phyloP scores from a whole-genome alignment of 1,140 invertebrate species.

The Mactra quadrangularis region DNA sequence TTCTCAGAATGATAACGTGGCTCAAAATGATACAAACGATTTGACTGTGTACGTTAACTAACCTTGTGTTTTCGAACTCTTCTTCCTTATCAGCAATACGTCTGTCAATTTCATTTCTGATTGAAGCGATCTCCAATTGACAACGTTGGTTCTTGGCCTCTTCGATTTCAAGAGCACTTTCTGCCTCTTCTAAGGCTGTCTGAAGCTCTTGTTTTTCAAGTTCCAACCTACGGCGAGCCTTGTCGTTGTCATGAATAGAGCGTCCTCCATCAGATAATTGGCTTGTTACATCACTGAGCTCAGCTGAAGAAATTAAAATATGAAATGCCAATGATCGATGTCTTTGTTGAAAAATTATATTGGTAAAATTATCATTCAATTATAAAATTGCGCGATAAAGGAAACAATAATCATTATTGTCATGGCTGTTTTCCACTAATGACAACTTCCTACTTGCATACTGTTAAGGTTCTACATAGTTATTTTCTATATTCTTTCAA shows the following conservation, averaged over 20 bases:
- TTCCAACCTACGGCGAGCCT: constrained; percentile 97
- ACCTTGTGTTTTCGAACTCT: constrained; percentile 98
- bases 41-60: too few relatives aligned
- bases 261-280: constrained; percentile 98
- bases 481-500: too few relatives aligned
- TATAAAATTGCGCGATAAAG: too few relatives aligned
- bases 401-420: too few relatives aligned
- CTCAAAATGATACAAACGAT: too few relatives aligned
- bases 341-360: too few relatives aligned
- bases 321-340: too few relatives aligned
- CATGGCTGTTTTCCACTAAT: too few relatives aligned
- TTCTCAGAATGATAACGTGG: too few relatives aligned
- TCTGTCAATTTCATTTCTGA: constrained; percentile 98
- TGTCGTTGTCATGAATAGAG: constrained; percentile 97
- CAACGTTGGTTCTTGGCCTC: constrained; percentile 90
- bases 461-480: too few relatives aligned
- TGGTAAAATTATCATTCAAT: too few relatives aligned
- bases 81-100: constrained; percentile 99
- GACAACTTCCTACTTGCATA: too few relatives aligned
- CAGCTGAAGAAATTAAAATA: constrained; percentile 87
- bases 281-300: constrained; percentile 99
- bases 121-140: constrained; percentile 97
- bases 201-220: constrained; percentile 99
- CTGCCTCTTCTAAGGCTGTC: constrained; percentile 98
- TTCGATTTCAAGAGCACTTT: constrained; percentile 96